Base-by-base conservation (phyloP, 1,140 invertebrate genomes). In the Metaphire vulgaris region DNA sequence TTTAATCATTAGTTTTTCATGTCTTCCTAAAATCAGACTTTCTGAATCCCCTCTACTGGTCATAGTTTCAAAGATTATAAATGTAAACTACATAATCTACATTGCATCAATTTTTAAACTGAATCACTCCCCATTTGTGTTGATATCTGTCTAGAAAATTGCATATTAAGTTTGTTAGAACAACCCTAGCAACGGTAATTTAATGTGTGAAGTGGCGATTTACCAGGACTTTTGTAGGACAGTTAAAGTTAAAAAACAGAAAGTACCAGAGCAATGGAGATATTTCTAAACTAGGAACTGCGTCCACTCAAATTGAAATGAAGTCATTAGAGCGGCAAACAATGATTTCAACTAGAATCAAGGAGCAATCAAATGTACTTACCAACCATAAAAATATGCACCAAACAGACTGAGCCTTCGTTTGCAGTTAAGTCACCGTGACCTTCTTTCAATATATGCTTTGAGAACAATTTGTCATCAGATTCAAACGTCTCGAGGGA, bases 391-490 rank as follows among this genome's bases (percentile, higher is more conserved):
- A 31, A 28, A 26, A 76, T 2, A 31, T 32, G 56, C 34, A 78
- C 69, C 16, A 72, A 26, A 67, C 77, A 78, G 33, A 75, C 69
- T 26, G 77, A 69, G 14, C 73, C 77, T 56, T 78, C 77, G 64
- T 75, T 78, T 21, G 77, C 73, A 1, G 68, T 75, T 31, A 30
- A n/a, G 33, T 75, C 77, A 56, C 74, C 77, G 28, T 21, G 41
- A 2, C 77, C 77, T 64, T 74, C 66, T 31, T 64, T 34, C 26
- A 78, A 33, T 30, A 78, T 71, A 34, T 78, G 77, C 41, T 78
- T 78, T 21, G 16, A 71, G 32, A 75, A 78, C 16, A 72, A 75
- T 21, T 78, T 75, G 64, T 78, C 77, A 30, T 75, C 67, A 16
- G 73, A 67, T 32, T 74, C 72, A 29, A 30, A 78, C 26, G 74